Evolutionary conservation across 2,888 invertebrate genomes (phyloP).

Genomic region (Xylophagus ater): DNA sequence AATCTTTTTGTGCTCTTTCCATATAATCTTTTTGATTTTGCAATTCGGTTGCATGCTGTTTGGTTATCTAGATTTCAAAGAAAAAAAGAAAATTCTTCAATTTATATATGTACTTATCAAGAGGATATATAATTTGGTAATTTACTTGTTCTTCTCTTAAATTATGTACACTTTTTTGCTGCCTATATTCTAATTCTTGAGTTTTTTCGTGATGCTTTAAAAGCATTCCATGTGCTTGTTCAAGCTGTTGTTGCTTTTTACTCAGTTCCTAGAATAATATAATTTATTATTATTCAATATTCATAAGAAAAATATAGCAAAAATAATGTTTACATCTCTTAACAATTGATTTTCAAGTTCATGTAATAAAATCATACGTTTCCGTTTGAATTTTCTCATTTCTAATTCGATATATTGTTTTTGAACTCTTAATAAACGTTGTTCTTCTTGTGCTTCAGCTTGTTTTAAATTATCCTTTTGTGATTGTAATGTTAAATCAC

Average conservation of each 20-base stretch:
- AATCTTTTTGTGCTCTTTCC: slow-evolving; percentile 84
- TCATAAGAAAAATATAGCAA: slow-evolving; percentile 5
- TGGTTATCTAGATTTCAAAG: slow-evolving; percentile 50
- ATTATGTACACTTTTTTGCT: slow-evolving; percentile 89
- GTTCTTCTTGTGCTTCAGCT: slow-evolving; percentile 83
- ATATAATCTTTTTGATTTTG: slow-evolving; percentile 95
- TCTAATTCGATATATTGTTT: slow-evolving; percentile 86
- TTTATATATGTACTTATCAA: no score
- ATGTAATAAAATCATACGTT: slow-evolving; percentile 76
- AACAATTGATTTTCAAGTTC: slow-evolving; percentile 84
- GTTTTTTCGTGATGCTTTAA: slow-evolving; percentile 94
- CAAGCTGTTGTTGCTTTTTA: slow-evolving; percentile 88
- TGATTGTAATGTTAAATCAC: slow-evolving; percentile 79
- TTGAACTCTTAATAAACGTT: slow-evolving; percentile 75
- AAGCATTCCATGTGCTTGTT: slow-evolving; percentile 89
- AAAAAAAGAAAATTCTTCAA: slow-evolving; percentile 7
- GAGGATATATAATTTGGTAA: slow-evolving; percentile 2
- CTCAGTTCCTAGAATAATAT: slow-evolving; percentile 65
- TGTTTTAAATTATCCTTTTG: slow-evolving; percentile 87
- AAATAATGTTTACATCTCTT: slow-evolving; percentile 55
- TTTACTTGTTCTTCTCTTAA: slow-evolving; percentile 72
- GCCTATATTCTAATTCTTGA: slow-evolving; percentile 88
- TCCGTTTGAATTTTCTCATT: slow-evolving; percentile 82
- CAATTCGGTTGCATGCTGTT: slow-evolving; percentile 90
- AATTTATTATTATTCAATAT: background rate